phyloP scores from a whole-genome alignment of 2,888 invertebrate genomes.

The Tridacna crocea region DNA sequence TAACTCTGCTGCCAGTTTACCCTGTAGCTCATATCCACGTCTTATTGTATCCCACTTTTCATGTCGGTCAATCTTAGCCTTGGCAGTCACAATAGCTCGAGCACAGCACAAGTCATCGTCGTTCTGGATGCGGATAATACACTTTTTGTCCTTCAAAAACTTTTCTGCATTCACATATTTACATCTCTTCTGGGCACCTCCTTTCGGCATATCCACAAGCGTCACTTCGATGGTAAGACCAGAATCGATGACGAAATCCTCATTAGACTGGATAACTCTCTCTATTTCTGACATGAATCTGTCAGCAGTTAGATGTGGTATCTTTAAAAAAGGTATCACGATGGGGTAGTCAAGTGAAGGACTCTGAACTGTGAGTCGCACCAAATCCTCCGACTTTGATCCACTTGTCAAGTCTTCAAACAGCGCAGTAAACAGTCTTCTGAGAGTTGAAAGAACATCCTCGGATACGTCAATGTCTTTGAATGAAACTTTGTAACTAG shows the following conservation, averaged over 20 bases:
- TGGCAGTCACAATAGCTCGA: slow-evolving; percentile 50
- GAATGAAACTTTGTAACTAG: slow-evolving; percentile 28
- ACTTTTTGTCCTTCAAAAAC: no score
- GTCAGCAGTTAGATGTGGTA: slow-evolving; percentile 20
- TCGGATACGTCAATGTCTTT: slow-evolving; percentile 37
- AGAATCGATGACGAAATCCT: no score
- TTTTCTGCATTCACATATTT: no score
- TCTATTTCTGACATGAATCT: slow-evolving; percentile 38
- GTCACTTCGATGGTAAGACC: no score
- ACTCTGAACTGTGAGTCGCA: no score
- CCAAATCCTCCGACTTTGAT: no score
- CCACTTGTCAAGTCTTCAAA: slow-evolving; percentile 34
- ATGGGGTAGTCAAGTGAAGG: slow-evolving; percentile 41
- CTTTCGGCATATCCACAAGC: no score
- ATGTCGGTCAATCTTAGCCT: slow-evolving; percentile 40
- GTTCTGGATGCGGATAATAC: slow-evolving; percentile 48
- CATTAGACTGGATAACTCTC: no score
- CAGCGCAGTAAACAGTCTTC: slow-evolving; percentile 14
- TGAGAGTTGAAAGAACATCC: slow-evolving; percentile 17
- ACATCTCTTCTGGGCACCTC: no score
- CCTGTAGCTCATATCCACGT: no score
- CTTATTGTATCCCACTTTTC: no score
- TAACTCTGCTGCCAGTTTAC: no score
- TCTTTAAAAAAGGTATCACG: slow-evolving; percentile 26
- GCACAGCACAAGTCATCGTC: slow-evolving; percentile 50